A percentile compares a stretch with the other conserved stretches of the same genome.
Conservation (phyloP, 2,888 invertebrate genomes). For the Seira ritae region DNA sequence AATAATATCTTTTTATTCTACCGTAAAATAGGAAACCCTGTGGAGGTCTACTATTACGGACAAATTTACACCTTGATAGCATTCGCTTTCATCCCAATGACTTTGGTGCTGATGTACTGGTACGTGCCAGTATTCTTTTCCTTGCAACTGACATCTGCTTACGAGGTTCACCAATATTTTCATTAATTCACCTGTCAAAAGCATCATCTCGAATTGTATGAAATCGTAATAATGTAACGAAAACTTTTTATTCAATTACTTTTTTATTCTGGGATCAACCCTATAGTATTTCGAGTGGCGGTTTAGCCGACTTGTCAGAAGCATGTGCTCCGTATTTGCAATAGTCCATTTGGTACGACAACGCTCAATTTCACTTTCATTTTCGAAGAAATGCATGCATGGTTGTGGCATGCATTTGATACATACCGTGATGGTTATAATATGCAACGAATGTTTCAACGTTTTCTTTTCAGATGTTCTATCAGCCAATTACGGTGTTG, state of each 20-base stretch:
- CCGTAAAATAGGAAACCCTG: constrained; percentile 53
- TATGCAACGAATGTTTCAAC: not conserved
- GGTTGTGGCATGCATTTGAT: not conserved
- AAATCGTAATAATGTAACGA: not conserved
- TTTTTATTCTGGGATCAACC: not conserved
- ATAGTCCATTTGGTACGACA: constrained; percentile 63
- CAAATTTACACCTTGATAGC: constrained; percentile 61
- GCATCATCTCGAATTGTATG: too few species aligned
- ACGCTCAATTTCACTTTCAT: not conserved
- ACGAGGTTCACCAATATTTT: constrained; percentile 40
- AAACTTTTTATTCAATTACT: not conserved
- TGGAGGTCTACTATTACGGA: constrained; percentile 67
- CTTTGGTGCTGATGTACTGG: constrained; percentile 56
- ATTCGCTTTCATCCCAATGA: constrained; percentile 67
- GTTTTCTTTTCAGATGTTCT: constrained; percentile 49
- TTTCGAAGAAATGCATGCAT: not conserved
- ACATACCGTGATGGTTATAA: too few species aligned
- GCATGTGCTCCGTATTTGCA: constrained; percentile 56
- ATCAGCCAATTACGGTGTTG: constrained; percentile 62
- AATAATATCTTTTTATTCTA: not conserved
- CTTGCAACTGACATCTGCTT: constrained; percentile 68
- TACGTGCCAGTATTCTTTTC: constrained; percentile 63
- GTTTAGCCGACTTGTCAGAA: constrained; percentile 53
- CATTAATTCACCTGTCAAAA: constrained; percentile 1
- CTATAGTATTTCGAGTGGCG: constrained; percentile 37